These are phyloP conservation scores for Pyrocephalus nanus DNA, from an alignment of 2,797 vertebrate species.

Conservation along the genomic window DNA sequence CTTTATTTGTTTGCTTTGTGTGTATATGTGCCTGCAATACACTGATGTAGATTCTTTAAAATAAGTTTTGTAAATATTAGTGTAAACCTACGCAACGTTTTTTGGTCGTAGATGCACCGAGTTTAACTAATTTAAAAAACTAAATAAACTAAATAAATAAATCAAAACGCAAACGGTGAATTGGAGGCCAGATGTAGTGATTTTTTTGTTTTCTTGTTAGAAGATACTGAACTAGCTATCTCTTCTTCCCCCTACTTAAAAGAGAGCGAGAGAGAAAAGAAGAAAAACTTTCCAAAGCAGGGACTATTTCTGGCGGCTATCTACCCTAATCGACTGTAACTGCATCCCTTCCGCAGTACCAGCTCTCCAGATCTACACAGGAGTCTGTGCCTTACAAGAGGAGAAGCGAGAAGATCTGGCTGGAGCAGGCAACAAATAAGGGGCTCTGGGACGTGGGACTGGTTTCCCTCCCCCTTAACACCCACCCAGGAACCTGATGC, in stretches of 20 bases:
- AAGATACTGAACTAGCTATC: neutral
- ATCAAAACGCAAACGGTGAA: accelerated
- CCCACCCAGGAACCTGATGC: neutral
- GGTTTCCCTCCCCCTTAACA: neutral
- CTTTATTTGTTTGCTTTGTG: slow-evolving; percentile 47
- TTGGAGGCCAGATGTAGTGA: neutral
- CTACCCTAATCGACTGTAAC: neutral
- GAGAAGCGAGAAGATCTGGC: neutral
- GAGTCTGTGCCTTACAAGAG: neutral
- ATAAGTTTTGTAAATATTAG: neutral
- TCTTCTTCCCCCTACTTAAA: neutral
- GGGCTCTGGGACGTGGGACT: neutral
- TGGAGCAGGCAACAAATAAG: neutral
- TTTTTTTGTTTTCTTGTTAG: neutral
- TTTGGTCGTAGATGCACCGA: neutral
- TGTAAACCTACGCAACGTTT: neutral
- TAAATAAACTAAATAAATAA: neutral
- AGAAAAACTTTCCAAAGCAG: neutral
- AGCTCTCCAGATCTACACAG: neutral
- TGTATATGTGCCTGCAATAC: neutral
- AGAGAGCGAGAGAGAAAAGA: neutral
- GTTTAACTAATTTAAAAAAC: neutral
- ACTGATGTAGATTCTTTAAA: neutral
- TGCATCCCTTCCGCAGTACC: neutral
- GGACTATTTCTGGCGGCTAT: neutral